Evolutionary conservation across 2,797 vertebrate species (phyloP).

Genomic region (Cynopterus sphinx): DNA sequence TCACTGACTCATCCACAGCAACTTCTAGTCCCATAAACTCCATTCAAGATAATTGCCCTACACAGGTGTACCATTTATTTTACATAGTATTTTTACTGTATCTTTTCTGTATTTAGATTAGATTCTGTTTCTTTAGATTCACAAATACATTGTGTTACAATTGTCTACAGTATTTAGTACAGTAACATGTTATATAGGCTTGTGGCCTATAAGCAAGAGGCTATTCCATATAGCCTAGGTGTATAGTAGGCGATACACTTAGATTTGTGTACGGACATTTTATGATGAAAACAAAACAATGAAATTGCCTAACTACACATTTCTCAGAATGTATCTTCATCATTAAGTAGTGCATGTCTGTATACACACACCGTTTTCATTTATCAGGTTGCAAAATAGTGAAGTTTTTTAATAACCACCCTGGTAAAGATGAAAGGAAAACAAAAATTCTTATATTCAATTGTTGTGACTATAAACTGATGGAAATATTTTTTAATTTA

Average conservation of each 20-base stretch:
- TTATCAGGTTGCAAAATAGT: background rate
- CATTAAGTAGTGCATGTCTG: background rate
- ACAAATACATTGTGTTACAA: background rate
- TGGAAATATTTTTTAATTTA: background rate
- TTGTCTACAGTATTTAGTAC: no score
- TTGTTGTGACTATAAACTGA: background rate
- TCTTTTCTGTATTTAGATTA: background rate
- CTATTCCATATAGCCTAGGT: no score
- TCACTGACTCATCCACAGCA: background rate
- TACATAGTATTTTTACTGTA: background rate
- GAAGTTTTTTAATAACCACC: background rate
- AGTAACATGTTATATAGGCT: no score
- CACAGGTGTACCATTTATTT: background rate
- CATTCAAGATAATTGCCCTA: background rate
- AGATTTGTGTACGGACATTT: no score
- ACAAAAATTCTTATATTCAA: background rate
- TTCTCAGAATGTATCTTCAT: background rate
- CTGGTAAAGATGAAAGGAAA: background rate
- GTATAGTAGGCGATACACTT: no score
- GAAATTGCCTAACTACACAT: background rate
- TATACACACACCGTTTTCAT: background rate
- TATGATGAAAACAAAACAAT: no score
- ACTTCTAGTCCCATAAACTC: background rate
- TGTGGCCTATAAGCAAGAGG: no score
- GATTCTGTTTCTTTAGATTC: background rate